These are phyloP conservation scores for Lampropteryx suffumata DNA, from an alignment of 2,888 invertebrate species.

Conservation along the genomic window DNA sequence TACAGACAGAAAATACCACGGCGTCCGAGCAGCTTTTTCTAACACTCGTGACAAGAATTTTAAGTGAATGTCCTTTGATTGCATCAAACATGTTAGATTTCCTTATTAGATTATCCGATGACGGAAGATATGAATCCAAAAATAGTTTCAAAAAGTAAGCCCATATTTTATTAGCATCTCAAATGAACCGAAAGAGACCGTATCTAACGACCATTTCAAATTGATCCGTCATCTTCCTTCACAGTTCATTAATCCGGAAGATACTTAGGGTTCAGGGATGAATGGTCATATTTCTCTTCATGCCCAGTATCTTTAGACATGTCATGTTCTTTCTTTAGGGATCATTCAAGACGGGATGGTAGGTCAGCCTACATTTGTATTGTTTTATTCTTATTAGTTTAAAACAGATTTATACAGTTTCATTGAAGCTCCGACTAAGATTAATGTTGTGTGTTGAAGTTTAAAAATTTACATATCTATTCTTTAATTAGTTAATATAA, in stretches of 20 bases:
- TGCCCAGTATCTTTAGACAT: conserved; percentile 24
- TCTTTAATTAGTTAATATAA: conserved; percentile 15
- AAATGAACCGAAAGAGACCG: conserved; percentile 40
- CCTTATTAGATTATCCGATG: conserved; percentile 27
- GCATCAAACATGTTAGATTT: conserved; percentile 25
- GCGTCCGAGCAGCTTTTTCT: too few relatives aligned
- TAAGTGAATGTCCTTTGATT: conserved; percentile 12
- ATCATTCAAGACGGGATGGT: conserved; percentile 1
- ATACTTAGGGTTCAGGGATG: conserved; percentile 14
- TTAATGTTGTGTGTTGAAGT: conserved; percentile 37
- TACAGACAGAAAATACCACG: neutral
- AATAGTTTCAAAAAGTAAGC: conserved; percentile 22
- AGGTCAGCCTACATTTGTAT: conserved; percentile 27
- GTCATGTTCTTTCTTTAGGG: conserved; percentile 12
- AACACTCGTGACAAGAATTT: conserved; percentile 15
- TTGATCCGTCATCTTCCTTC: conserved; percentile 29
- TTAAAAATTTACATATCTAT: conserved; percentile 16
- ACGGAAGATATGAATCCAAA: conserved; percentile 21
- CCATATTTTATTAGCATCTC: conserved; percentile 42
- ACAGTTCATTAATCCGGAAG: conserved; percentile 9
- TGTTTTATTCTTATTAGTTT: conserved; percentile 38
- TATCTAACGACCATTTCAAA: conserved; percentile 27
- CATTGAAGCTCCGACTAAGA: conserved; percentile 37
- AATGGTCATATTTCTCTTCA: conserved; percentile 11
- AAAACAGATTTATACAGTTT: conserved; percentile 35